These are phyloP conservation scores for Taurulus bubalis DNA, from an alignment of 2,113 vertebrate genomes.

Conservation along the genomic window DNA sequence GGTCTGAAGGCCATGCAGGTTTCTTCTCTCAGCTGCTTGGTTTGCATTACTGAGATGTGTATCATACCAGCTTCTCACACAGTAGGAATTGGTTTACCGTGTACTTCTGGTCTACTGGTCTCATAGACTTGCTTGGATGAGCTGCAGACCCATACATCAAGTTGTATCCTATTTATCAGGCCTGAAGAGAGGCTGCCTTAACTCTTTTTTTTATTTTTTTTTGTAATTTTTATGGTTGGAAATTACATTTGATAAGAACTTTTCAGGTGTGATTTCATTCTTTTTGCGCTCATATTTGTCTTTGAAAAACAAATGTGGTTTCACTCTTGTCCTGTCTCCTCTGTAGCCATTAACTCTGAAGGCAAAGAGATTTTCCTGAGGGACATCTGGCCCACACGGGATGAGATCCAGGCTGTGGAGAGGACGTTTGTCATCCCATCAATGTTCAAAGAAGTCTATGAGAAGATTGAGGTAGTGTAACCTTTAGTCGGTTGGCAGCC, in stretches of 20 bases:
- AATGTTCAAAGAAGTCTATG: slow-evolving; percentile 98
- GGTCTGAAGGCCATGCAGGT: not conserved
- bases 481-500: fast-evolving
- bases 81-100: not conserved
- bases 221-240: not conserved
- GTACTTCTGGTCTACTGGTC: not conserved
- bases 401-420: slow-evolving; percentile 95
- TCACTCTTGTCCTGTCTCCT: not conserved
- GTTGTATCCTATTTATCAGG: not conserved
- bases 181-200: too few species aligned
- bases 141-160: not conserved
- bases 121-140: not conserved
- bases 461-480: slow-evolving; percentile 92
- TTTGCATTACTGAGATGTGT: too few species aligned
- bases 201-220: too few species aligned
- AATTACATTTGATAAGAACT: not conserved
- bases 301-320: not conserved
- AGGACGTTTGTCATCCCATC: slow-evolving; percentile 91
- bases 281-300: not conserved
- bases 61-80: too few species aligned
- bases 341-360: slow-evolving; percentile 83
- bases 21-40: too few species aligned
- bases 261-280: not conserved
- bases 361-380: slow-evolving; percentile 91
- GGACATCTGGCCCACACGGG: slow-evolving; percentile 96